Base-by-base conservation (phyloP, 2,888 invertebrate genomes). In the Melieria omissa region DNA sequence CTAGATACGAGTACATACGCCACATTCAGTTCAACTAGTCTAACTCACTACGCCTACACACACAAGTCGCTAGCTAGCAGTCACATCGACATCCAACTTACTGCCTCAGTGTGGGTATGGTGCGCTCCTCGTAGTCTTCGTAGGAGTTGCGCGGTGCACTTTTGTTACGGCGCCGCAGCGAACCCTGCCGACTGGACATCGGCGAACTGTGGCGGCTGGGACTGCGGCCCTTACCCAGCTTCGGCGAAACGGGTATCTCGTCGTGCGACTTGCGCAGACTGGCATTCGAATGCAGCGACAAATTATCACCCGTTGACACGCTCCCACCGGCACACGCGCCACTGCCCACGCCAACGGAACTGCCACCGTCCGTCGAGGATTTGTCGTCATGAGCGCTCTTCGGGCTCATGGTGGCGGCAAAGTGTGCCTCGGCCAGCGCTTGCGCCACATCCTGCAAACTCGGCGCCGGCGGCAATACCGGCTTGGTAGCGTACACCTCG, bases 111-210 rank as follows among this genome's bases (percentile, higher is more conserved):
- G 95, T 93, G 8, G 96, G 96, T 73, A 96, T 89, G 0, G 94
- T 90, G 70, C 95, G 89, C 79, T 96, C 96, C 82, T 96, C 96
- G 79, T 96, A 96, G 77, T 94, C 94, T 84, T 95, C 95, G 80
- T 94, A 95, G 4, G 93, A 94, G 12, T 92, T 90, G 14, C 91
- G 88, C 4, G 88, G 88, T 3, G 91, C 92, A 71, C 92, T 92
- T 83, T 92, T 92, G 76, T 91, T 91, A 68, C 91, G 86, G 83
- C 93, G 88, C 86, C 89, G 89, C 71, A 88, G 89, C 57, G 90
- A 93, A 45, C 90, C 90, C 72, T 86, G 86, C 16, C 85, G 81
- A 62, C 88, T 89, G 6, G 88, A 88, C 74, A 89, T 89, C 12
- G 91, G 91, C 70, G 90, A 91, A 55, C 86, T 85, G 61, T 87